Evolutionary conservation across 2,113 vertebrate genomes (phyloP).

Genomic region (Emydocephalus ijimae): DNA sequence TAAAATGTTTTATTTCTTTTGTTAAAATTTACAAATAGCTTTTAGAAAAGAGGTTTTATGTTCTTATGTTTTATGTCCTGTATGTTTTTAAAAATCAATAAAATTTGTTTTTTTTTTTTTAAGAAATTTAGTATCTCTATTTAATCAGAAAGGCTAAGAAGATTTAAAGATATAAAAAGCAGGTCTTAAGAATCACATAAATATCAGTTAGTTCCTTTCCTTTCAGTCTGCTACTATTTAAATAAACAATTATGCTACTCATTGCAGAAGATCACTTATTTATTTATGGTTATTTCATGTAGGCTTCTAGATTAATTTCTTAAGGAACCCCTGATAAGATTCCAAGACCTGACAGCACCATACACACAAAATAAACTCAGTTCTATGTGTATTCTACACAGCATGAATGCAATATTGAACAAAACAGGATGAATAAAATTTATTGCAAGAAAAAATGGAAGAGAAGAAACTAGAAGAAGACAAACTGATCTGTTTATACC

Average conservation of each 20-base stretch:
- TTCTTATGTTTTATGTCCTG: too few relatives aligned
- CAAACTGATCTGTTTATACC: neutral
- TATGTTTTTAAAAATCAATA: too few relatives aligned
- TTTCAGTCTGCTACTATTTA: neutral
- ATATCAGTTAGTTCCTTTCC: neutral
- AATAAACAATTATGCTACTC: neutral
- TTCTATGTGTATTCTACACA: neutral
- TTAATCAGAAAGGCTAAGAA: neutral
- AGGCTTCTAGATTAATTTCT: neutral
- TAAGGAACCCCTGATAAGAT: neutral
- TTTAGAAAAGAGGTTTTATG: too few relatives aligned
- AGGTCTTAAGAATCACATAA: neutral
- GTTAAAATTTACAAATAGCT: too few relatives aligned
- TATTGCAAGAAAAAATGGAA: neutral
- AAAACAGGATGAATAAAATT: neutral
- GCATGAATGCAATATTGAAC: slow-evolving; percentile 10
- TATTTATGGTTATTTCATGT: neutral
- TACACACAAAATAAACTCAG: neutral
- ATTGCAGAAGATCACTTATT: neutral
- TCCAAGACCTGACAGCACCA: neutral
- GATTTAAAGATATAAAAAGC: neutral
- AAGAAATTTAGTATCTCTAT: slow-evolving; percentile 41
- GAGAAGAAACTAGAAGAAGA: neutral
- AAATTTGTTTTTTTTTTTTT: neutral
- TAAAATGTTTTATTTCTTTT: too few relatives aligned